Evolutionary conservation across 1,140 invertebrate species (phyloP).

Genomic region (Plutomurus gul): DNA sequence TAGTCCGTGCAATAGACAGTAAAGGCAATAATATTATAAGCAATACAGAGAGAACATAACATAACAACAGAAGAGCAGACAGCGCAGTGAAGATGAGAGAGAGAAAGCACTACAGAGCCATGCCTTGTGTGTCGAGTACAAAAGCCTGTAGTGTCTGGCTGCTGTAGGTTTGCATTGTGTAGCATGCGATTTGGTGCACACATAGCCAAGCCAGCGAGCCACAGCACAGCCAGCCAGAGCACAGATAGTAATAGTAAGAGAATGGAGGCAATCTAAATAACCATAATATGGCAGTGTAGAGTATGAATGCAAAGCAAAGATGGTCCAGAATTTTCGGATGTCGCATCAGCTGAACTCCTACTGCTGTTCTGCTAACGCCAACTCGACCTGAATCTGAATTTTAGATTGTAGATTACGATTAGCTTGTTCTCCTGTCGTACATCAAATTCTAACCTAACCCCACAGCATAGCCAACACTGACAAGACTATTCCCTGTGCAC

Average conservation of each 20-base stretch:
- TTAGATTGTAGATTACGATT: conserved; percentile 30
- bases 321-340: conserved; percentile 10
- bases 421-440: conserved; percentile 25
- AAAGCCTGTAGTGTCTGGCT: too few relatives aligned
- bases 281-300: conserved; percentile 28
- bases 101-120: too few relatives aligned
- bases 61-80: background rate
- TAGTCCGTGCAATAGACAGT: background rate
- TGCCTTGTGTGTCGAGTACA: too few relatives aligned
- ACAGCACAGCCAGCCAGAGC: too few relatives aligned
- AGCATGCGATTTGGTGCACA: too few relatives aligned
- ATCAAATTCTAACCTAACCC: conserved; percentile 27
- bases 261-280: conserved; percentile 29
- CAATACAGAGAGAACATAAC: background rate
- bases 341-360: conserved; percentile 16
- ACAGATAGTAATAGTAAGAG: too few relatives aligned
- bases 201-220: too few relatives aligned
- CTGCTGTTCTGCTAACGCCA: background rate
- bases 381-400: conserved; percentile 28
- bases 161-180: too few relatives aligned
- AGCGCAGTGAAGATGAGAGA: too few relatives aligned
- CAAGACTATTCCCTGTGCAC: background rate
- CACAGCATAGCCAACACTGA: conserved; percentile 8
- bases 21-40: background rate
- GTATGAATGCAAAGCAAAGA: conserved; percentile 26